phyloP scores from a whole-genome alignment of 2,888 invertebrate species.

The Lochmaea capreae region DNA sequence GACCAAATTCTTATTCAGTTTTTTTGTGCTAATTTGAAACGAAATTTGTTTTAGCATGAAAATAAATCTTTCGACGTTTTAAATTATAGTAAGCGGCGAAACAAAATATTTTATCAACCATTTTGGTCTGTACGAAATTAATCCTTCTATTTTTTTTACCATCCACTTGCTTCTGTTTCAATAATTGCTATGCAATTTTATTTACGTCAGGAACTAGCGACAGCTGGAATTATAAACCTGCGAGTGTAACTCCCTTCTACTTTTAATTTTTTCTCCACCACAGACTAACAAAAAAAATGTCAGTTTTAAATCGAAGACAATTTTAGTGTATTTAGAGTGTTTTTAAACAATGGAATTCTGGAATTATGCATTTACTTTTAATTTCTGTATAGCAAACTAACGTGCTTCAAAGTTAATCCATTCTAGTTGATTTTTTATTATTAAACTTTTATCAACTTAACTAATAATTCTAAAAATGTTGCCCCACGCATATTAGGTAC shows the following conservation, averaged over 20 bases:
- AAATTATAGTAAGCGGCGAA: slow-evolving; percentile 4
- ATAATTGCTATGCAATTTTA: slow-evolving; percentile 30
- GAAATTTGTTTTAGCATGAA: too few species aligned
- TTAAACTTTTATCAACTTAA: too few species aligned
- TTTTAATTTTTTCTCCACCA: not conserved
- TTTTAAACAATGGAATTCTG: not conserved
- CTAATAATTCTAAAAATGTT: too few species aligned
- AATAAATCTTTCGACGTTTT: too few species aligned
- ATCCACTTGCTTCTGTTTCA: not conserved
- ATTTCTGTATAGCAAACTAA: too few species aligned
- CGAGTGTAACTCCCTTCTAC: slow-evolving; percentile 7
- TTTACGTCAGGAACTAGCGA: slow-evolving; percentile 24
- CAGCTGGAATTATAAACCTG: slow-evolving; percentile 29
- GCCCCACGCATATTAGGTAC: too few species aligned
- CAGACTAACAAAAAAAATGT: not conserved
- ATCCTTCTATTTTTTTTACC: slow-evolving; percentile 33
- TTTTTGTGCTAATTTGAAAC: too few species aligned
- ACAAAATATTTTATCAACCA: slow-evolving; percentile 13
- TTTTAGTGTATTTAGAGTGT: not conserved
- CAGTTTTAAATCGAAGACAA: slow-evolving; percentile 1
- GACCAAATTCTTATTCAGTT: too few species aligned
- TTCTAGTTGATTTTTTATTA: too few species aligned
- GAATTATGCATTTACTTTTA: too few species aligned
- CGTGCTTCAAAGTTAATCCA: too few species aligned
- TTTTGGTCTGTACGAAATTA: slow-evolving; percentile 30